These are phyloP conservation scores for Monomorium pharaonis DNA, from an alignment of 1,140 invertebrate genomes.

Conservation along the genomic window DNA sequence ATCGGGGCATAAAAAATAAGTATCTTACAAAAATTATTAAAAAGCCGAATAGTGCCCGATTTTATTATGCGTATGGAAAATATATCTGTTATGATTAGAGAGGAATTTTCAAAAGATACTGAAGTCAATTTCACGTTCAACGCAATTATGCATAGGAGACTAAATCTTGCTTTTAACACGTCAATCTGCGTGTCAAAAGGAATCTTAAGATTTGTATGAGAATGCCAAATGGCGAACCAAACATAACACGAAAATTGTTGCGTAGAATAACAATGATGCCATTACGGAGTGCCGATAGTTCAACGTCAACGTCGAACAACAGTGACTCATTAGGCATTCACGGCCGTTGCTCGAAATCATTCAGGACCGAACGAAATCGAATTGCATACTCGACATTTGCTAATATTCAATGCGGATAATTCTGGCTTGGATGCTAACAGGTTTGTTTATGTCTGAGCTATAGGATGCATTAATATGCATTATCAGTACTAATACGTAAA, in stretches of 20 bases:
- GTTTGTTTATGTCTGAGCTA: constrained; percentile 50
- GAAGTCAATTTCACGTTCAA: not conserved
- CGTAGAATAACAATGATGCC: constrained; percentile 49
- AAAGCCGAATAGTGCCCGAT: not conserved
- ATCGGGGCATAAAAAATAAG: not conserved
- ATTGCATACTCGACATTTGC: constrained; percentile 54
- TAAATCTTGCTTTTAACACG: not conserved
- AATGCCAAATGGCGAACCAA: not conserved
- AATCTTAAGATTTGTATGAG: constrained; percentile 30
- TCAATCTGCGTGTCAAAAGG: not conserved
- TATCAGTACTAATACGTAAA: constrained; percentile 8
- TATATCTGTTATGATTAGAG: not conserved
- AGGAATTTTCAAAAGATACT: not conserved
- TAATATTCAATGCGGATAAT: constrained; percentile 62
- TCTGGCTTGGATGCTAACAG: constrained; percentile 32
- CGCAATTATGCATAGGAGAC: not conserved
- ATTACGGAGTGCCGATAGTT: constrained; percentile 25
- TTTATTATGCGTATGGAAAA: not conserved
- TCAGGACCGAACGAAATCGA: constrained; percentile 63
- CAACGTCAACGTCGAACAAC: constrained; percentile 58
- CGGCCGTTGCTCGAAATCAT: constrained; percentile 53
- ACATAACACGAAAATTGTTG: constrained; percentile 26
- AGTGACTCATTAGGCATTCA: constrained; percentile 64
- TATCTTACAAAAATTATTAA: not conserved
- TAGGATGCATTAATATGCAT: constrained; percentile 4